Evolutionary conservation across 2,797 vertebrate species (phyloP).

Genomic region (Melanotaenia pygmaea): DNA sequence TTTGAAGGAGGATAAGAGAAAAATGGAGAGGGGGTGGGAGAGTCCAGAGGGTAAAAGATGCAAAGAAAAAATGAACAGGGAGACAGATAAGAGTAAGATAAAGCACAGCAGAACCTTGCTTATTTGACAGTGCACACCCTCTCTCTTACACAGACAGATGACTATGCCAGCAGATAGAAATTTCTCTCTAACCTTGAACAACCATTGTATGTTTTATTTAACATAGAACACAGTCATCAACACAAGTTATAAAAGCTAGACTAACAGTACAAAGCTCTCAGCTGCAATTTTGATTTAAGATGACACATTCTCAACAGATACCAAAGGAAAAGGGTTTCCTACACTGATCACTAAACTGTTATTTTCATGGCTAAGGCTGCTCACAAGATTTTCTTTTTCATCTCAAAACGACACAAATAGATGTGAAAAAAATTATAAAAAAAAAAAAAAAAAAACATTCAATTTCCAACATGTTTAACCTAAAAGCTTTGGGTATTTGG

Average conservation of each 20-base stretch:
- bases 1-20: slow-evolving; percentile 36
- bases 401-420: neutral
- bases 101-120: slow-evolving; percentile 14
- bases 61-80: slow-evolving; percentile 38
- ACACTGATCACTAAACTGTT: neutral
- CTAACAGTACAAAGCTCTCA: neutral
- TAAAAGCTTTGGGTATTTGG: no score
- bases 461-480: no score
- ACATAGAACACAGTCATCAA: slow-evolving; percentile 4
- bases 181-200: slow-evolving; percentile 30
- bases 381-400: neutral
- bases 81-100: slow-evolving; percentile 27
- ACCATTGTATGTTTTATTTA: slow-evolving; percentile 14
- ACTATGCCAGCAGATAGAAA: slow-evolving; percentile 9
- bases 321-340: neutral
- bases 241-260: slow-evolving; percentile 6
- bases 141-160: slow-evolving; percentile 32
- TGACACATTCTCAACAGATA: neutral
- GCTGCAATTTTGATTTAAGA: neutral
- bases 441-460: no score
- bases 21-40: slow-evolving; percentile 18
- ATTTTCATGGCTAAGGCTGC: neutral
- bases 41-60: slow-evolving; percentile 36
- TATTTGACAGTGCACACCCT: slow-evolving; percentile 35
- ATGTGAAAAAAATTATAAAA: neutral